Conservation (phyloP, 2,113 vertebrate species). For the Zosterops hypoxanthus region DNA sequence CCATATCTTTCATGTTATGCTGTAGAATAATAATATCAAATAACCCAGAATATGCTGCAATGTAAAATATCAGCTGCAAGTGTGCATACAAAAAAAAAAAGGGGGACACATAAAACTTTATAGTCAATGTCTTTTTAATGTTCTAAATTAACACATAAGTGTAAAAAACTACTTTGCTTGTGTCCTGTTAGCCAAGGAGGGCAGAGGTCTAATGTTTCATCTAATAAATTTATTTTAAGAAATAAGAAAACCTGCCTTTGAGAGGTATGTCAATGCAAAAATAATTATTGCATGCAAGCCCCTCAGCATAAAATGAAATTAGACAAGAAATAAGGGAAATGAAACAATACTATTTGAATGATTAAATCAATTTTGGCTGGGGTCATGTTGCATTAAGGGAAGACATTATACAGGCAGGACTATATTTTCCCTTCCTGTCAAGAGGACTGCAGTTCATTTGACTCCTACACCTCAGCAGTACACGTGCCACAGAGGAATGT, state of each 20-base stretch:
- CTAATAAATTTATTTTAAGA: neutral
- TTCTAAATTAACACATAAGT: conserved; percentile 15
- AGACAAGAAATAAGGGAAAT: neutral
- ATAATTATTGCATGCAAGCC: neutral
- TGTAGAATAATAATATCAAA: neutral
- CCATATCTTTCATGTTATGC: neutral
- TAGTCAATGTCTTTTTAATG: neutral
- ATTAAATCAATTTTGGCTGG: neutral
- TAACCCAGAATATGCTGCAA: neutral
- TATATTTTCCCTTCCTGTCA: neutral
- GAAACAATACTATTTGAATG: neutral
- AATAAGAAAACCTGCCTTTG: neutral
- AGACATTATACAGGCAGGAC: neutral
- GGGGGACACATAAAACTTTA: neutral
- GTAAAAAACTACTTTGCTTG: conserved; percentile 6
- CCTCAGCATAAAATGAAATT: conserved; percentile 11
- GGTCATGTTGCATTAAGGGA: neutral
- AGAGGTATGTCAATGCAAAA: neutral
- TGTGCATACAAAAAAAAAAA: neutral
- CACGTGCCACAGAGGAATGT: neutral
- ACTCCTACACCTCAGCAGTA: neutral
- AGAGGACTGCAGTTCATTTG: neutral
- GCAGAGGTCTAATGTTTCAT: neutral
- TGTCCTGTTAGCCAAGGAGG: conserved; percentile 10
- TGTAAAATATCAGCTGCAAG: neutral